Evolutionary conservation across 2,113 vertebrate species (phyloP).

Genomic region (Microtus oregoni): DNA sequence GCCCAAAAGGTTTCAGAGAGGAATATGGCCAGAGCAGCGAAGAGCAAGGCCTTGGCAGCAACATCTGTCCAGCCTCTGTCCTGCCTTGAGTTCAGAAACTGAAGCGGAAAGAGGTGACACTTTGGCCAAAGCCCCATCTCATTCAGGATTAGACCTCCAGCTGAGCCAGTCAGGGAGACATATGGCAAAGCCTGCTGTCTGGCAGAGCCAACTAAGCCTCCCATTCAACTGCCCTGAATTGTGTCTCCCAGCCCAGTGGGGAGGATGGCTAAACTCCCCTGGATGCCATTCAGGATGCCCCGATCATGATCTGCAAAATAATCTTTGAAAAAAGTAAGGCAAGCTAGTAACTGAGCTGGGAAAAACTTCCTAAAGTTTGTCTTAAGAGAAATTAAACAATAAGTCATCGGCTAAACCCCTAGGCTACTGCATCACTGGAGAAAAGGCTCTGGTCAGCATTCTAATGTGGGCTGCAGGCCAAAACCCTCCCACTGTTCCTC

Average conservation of each 20-base stretch:
- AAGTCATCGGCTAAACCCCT: conserved; percentile 32
- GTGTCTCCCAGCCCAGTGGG: neutral
- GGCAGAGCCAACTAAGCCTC: neutral
- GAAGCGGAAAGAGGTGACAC: fast-evolving
- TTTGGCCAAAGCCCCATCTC: neutral
- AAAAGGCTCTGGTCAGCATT: neutral
- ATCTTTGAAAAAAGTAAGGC: conserved; percentile 64
- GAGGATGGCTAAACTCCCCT: neutral
- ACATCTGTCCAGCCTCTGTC: neutral
- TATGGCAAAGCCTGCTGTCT: neutral
- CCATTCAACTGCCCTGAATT: neutral
- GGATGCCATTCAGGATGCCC: neutral
- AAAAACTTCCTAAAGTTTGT: conserved; percentile 43
- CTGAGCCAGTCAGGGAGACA: neutral
- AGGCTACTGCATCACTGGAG: neutral
- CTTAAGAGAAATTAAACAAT: conserved; percentile 56
- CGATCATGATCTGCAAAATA: neutral
- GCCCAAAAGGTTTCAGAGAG: neutral
- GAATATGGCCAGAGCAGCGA: too few species aligned
- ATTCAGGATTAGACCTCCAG: neutral
- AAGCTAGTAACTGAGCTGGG: conserved; percentile 14
- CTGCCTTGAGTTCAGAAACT: neutral
- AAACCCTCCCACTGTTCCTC: fast-evolving
- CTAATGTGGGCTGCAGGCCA: fast-evolving
- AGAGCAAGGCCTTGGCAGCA: fast-evolving